A percentile compares a stretch with the other conserved stretches of the same genome.
These are phyloP conservation scores for Cotesia typhae DNA, from an alignment of 1,140 invertebrate species.

Conservation along the genomic window DNA sequence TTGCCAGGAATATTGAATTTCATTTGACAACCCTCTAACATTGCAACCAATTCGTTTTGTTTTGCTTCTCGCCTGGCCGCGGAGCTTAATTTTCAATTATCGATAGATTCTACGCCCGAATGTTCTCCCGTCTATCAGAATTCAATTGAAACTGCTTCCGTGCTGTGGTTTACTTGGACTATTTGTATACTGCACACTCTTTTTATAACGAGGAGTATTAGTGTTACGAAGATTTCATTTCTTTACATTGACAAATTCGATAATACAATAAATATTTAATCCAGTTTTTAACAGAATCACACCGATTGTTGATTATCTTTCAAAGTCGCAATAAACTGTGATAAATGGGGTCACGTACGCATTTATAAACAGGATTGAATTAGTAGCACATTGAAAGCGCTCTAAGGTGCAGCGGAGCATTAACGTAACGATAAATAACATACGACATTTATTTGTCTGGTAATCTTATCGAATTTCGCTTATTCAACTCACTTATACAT, in stretches of 20 bases:
- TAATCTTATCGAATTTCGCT: constrained; percentile 16
- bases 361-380: neutral
- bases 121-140: constrained; percentile 20
- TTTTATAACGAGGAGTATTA: neutral
- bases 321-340: neutral
- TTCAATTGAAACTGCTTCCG: constrained; percentile 36
- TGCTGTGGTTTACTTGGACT: constrained; percentile 18
- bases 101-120: constrained; percentile 31
- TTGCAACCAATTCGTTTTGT: constrained; percentile 26
- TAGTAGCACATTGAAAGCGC: neutral
- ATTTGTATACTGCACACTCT: neutral
- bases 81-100: constrained; percentile 51
- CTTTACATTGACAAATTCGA: neutral
- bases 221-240: constrained; percentile 30
- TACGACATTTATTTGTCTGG: constrained; percentile 14
- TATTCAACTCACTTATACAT: constrained; percentile 3
- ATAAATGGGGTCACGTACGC: neutral
- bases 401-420: neutral
- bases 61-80: constrained; percentile 28
- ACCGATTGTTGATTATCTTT: no score
- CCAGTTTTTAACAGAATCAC: neutral
- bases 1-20: constrained; percentile 3
- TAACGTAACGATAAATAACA: constrained; percentile 2
- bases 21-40: constrained; percentile 21
- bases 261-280: neutral